Evolutionary conservation across 2,888 invertebrate species (phyloP).

Genomic region (Phortica magna): DNA sequence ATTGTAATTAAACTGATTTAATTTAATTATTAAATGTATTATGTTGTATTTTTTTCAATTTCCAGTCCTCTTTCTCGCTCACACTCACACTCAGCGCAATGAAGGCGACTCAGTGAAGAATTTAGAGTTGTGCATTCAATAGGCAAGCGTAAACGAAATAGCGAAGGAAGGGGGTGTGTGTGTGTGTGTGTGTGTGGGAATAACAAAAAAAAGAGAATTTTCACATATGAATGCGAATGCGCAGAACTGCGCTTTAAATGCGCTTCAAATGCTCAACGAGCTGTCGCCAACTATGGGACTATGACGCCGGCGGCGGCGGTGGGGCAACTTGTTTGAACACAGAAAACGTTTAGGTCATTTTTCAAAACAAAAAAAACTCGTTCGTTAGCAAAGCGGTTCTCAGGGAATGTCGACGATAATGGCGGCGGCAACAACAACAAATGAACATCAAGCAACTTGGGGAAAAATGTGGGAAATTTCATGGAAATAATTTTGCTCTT

Average conservation of each 20-base stretch:
- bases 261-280: background rate
- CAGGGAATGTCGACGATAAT: background rate
- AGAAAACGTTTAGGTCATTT: constrained; percentile 27
- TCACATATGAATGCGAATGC: constrained; percentile 70
- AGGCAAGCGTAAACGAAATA: too few species aligned
- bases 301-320: too few species aligned
- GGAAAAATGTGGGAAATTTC: constrained; percentile 67
- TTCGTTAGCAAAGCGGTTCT: constrained; percentile 2
- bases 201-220: constrained; percentile 45
- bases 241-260: constrained; percentile 30
- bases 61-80: too few species aligned
- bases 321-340: background rate
- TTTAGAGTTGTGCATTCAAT: too few species aligned
- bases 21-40: too few species aligned
- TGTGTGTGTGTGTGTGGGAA: background rate
- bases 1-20: too few species aligned
- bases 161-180: too few species aligned
- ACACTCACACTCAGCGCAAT: too few species aligned
- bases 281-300: background rate
- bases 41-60: too few species aligned
- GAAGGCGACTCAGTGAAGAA: too few species aligned
- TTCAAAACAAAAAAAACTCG: constrained; percentile 1
- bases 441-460: background rate
- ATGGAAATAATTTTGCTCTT: constrained; percentile 63
- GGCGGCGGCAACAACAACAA: background rate